Evolutionary conservation across 2,888 invertebrate genomes (phyloP).

Genomic region (Orchesella flavescens): DNA sequence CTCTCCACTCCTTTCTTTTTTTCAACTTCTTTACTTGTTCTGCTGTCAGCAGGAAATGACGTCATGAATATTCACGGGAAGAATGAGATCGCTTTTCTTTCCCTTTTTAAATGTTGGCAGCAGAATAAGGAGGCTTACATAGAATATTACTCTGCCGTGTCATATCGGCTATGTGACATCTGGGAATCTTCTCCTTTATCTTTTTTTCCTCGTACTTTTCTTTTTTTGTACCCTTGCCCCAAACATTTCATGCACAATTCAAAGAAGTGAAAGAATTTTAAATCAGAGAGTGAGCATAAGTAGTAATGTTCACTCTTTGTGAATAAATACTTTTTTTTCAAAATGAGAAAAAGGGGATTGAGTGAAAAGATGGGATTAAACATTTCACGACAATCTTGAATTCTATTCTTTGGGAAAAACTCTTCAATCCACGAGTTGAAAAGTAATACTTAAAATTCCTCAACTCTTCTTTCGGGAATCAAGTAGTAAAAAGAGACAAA

Average conservation of each 20-base stretch:
- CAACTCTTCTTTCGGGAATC: slow-evolving; percentile 11
- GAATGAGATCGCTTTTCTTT: slow-evolving; percentile 33
- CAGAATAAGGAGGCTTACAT: slow-evolving; percentile 9
- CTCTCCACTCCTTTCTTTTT: slow-evolving; percentile 21
- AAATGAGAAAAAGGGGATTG: slow-evolving; percentile 28
- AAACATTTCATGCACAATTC: slow-evolving; percentile 38
- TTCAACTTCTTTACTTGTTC: slow-evolving; percentile 51
- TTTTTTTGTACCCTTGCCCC: not conserved
- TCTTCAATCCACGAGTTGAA: not conserved
- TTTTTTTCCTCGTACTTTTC: not conserved
- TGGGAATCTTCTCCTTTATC: slow-evolving; percentile 39
- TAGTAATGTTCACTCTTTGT: slow-evolving; percentile 34
- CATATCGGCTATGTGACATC: slow-evolving; percentile 58
- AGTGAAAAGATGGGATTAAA: slow-evolving; percentile 38
- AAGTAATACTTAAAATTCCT: slow-evolving; percentile 12
- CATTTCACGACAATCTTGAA: slow-evolving; percentile 44
- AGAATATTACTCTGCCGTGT: slow-evolving; percentile 42
- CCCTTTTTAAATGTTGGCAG: slow-evolving; percentile 4
- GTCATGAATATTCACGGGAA: slow-evolving; percentile 61
- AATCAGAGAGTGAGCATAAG: slow-evolving; percentile 42
- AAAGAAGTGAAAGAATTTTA: slow-evolving; percentile 31
- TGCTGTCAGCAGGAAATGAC: slow-evolving; percentile 62
- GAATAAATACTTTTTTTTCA: slow-evolving; percentile 34
- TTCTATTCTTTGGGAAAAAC: not conserved
- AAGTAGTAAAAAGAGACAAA: too few relatives aligned